Percentiles rank a stretch among this genome's conserved stretches.
phyloP scores from a whole-genome alignment of 2,113 vertebrate genomes.

The Hirundichthys speculiger region DNA sequence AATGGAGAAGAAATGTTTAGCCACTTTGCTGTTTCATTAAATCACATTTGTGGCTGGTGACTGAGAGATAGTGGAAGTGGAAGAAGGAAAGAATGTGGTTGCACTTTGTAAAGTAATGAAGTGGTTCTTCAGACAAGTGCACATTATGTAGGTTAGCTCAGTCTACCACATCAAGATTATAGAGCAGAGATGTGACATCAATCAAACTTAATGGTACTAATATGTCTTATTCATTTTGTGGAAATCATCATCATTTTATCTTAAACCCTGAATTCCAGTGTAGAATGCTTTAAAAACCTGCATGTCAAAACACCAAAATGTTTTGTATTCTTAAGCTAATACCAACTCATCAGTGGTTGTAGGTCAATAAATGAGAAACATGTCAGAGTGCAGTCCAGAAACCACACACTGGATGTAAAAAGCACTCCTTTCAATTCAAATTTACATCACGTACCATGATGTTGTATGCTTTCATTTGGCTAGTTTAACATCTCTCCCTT shows the following conservation, averaged over 20 bases:
- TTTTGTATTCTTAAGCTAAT: not conserved
- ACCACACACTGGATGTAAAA: not conserved
- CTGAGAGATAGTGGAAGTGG: constrained; percentile 8
- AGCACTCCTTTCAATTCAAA: not conserved
- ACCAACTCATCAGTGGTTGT: not conserved
- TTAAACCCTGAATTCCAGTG: no score
- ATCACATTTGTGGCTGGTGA: constrained; percentile 4
- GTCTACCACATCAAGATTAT: no score
- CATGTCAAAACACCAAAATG: no score
- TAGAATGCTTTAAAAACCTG: no score
- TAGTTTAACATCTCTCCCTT: not conserved
- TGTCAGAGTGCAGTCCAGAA: constrained; percentile 3
- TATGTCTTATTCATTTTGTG: no score
- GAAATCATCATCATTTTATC: no score
- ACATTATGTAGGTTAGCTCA: no score
- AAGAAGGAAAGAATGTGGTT: constrained; percentile 36
- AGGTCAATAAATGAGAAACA: not conserved
- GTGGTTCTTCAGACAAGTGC: constrained; percentile 7
- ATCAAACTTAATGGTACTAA: no score
- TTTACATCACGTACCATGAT: not conserved
- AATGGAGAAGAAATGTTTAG: constrained; percentile 3
- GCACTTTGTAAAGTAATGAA: constrained; percentile 12
- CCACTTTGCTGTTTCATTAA: constrained; percentile 9
- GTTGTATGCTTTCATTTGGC: not conserved
- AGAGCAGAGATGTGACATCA: no score